Conservation (phyloP, 2,888 invertebrate genomes). For the Gerris lacustris region DNA sequence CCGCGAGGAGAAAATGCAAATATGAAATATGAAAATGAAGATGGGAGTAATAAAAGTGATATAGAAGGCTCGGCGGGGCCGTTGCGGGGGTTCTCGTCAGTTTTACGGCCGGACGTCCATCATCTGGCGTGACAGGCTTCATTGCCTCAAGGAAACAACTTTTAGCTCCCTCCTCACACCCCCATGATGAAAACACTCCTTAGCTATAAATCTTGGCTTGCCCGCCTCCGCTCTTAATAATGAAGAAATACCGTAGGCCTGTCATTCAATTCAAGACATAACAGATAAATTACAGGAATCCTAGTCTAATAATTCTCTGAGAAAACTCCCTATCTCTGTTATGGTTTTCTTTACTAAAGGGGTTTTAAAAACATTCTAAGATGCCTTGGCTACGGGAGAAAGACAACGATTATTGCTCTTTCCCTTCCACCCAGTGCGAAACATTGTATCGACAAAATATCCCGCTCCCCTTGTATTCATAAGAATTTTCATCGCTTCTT, state of each 20-base stretch:
- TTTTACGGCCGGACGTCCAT: conserved; percentile 61
- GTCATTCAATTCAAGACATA: conserved; percentile 20
- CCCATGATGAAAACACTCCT: conserved; percentile 28
- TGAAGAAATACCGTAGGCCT: conserved; percentile 26
- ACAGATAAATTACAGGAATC: conserved; percentile 12
- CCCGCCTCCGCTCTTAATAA: conserved; percentile 17
- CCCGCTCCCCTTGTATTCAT: neutral
- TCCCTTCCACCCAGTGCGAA: neutral
- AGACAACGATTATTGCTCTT: conserved; percentile 1
- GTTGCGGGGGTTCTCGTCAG: conserved; percentile 62
- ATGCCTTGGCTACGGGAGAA: neutral
- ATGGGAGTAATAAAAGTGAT: conserved; percentile 68
- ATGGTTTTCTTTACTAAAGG: neutral
- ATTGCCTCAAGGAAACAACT: conserved; percentile 35
- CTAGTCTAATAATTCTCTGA: conserved; percentile 3
- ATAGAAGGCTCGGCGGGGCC: conserved; percentile 64
- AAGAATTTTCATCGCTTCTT: no score
- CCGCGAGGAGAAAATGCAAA: conserved; percentile 38
- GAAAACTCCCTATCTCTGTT: neutral
- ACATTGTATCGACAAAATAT: neutral
- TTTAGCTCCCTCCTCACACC: conserved; percentile 12
- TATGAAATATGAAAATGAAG: conserved; percentile 51
- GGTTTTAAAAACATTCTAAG: neutral
- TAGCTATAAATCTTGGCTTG: conserved; percentile 26
- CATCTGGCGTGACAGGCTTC: conserved; percentile 53